Evolutionary conservation across 2,113 vertebrate species (phyloP), one percentile per base, ranked within the genome.

Genomic region (Pholis gunnellus): DNA sequence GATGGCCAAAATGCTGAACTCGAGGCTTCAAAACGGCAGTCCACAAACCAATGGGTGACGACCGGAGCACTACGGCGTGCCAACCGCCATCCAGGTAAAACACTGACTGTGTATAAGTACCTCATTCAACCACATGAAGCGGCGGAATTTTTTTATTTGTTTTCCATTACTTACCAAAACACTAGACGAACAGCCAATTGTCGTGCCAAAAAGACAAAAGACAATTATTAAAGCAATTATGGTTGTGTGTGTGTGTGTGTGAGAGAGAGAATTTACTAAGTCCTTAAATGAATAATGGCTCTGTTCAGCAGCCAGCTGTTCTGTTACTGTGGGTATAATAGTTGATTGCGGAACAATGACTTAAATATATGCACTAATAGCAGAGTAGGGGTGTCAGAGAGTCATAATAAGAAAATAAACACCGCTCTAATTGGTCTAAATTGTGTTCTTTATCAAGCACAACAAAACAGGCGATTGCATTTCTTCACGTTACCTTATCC

Each of bases 161-260:
- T 52, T 22, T 52, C 20, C 50, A 9, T 22, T 22, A 9, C 20
- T 3, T n/a, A 9, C 50, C 18, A 9, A 22, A 52, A 52, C 20
- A 52, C 18, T 52, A 3, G 48, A 46, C 14, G 44, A 46, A 15
- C 44, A 46, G 13, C 14, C 44, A 46, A 46, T 46, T 11, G 44
- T 46, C 13, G 44, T 22, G 20, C 48, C 31, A 31, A 31, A 31
- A 31, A 31, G 31, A 65, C 81, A 27, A 40, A 61, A 31, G 72
- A 65, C 76, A 44, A 88, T 88, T 65, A 84, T 84, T 75, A 46
- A 70, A 72, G 46, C 34, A 82, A 81, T 85, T 74, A 79, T 60
- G 64, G 10, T 42, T n/a, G 40, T n/a, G 61, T 52, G 18, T 22
- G 48, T 60, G 6, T 65, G 72, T 69, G 57, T 61, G 48, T 50